Base-by-base conservation (phyloP, 1,140 invertebrate species). In the Drosophila insularis region DNA sequence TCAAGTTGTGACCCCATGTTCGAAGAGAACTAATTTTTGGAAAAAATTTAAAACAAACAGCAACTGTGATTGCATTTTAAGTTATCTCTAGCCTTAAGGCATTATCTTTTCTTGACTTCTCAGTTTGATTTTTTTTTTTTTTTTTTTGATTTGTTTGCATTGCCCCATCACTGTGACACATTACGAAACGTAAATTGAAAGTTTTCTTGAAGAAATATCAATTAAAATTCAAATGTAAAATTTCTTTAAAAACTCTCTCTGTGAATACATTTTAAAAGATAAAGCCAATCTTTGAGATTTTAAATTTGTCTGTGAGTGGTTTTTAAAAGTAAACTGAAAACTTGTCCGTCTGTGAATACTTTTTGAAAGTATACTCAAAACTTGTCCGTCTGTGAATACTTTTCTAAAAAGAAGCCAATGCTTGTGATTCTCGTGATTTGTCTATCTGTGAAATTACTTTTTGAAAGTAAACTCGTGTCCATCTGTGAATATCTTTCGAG, bases 41-140 rank as follows among this genome's bases (percentile, higher is more conserved):
- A 60, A 86, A 81, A 85, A 78, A 85, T 70, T 54, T 39, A 56
- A 86, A 86, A 60, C 13, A 32, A 76, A 53, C 79, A 81, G 63
- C 66, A 74, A 64, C 43, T 78, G 81, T 78, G 81, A 81, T 84
- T 63, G 62, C 67, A 4, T 32, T 35, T 50, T 50, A 11, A 50
- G 43, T 17, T 50, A 50, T 50, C 8, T 35, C 8, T 72, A 72
- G 59, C 40, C 43, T 50, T 79, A 79, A 67, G 70, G 23, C 27
- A 23, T 0, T 40, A 19, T 56, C 4, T 27, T 50, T 58, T 11
- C 7, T 43, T 58, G 35, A 17, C 3, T 8, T 13, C 17, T 55
- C 40, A 61, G 68, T 74, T 27, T 3, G 1, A 14, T 21, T 43
- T 63, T 10, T 40, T 64, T 72, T 60, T 54, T 63, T 62, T 56